These are phyloP conservation scores for Timema podura DNA, from an alignment of 2,888 invertebrate species.

Conservation along the genomic window DNA sequence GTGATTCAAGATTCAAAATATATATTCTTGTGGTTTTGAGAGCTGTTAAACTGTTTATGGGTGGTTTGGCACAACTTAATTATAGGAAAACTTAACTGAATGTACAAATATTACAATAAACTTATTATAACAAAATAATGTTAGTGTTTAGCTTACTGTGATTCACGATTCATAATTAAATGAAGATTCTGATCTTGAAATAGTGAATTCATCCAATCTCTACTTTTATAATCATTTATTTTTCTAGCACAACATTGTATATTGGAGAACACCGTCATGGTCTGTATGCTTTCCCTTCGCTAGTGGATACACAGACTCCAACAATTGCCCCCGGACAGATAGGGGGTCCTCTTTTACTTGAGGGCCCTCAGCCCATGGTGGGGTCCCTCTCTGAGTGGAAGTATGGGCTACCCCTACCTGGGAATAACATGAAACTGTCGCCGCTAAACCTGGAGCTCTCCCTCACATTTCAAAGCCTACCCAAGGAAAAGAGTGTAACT, in stretches of 20 bases:
- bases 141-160: no score
- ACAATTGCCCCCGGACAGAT: conserved; percentile 72
- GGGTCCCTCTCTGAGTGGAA: not conserved
- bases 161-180: no score
- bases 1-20: no score
- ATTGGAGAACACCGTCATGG: conserved; percentile 86
- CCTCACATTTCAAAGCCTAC: conserved; percentile 26
- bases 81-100: no score
- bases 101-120: no score
- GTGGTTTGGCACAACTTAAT: no score
- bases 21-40: no score
- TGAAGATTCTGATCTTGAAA: no score
- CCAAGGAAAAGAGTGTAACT: conserved; percentile 20
- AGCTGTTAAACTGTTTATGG: no score
- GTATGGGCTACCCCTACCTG: conserved; percentile 21
- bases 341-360: conserved; percentile 64
- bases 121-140: no score
- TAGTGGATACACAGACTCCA: conserved; percentile 86
- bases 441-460: conserved; percentile 21
- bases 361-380: conserved; percentile 62
- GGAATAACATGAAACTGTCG: conserved; percentile 22
- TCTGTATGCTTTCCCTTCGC: conserved; percentile 85
- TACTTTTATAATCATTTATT: no score
- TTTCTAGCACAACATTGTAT: conserved; percentile 77
- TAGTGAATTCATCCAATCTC: no score